Conservation (phyloP, 2,113 vertebrate genomes). For the Ursus arctos region DNA sequence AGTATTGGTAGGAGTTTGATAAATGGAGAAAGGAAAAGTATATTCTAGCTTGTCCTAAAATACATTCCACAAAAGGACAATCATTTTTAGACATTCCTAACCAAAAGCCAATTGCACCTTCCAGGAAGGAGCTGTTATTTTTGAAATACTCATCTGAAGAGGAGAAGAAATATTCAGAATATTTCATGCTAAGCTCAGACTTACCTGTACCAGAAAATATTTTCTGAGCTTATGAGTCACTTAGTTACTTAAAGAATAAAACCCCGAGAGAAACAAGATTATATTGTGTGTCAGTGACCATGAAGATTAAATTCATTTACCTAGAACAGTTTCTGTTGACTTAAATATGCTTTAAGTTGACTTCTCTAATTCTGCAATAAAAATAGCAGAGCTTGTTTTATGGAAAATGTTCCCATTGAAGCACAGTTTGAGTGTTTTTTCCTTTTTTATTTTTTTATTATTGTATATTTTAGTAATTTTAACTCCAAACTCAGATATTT, state of each 20-base stretch:
- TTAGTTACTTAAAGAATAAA: conserved; percentile 79
- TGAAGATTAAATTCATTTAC: conserved; percentile 78
- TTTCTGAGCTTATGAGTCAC: conserved; percentile 82
- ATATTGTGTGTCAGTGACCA: conserved; percentile 77
- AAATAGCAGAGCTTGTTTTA: conserved; percentile 47
- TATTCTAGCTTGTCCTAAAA: conserved; percentile 66
- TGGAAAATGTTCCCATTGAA: conserved; percentile 60
- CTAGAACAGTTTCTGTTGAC: conserved; percentile 82
- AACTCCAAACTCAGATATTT: conserved; percentile 44
- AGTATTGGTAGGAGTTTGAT: conserved; percentile 43
- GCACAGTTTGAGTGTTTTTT: neutral
- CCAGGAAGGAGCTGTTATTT: conserved; percentile 80
- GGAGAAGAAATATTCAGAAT: conserved; percentile 83
- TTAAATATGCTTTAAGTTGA: conserved; percentile 72
- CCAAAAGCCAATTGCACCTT: conserved; percentile 73
- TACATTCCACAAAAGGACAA: conserved; percentile 76
- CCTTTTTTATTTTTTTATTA: conserved; percentile 20
- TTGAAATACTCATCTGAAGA: conserved; percentile 80
- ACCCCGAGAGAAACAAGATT: conserved; percentile 77
- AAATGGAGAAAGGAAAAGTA: conserved; percentile 64
- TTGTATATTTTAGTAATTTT: conserved; percentile 42
- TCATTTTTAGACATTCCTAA: conserved; percentile 76
- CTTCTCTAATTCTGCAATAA: conserved; percentile 65
- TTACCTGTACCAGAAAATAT: conserved; percentile 83
- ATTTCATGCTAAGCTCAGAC: conserved; percentile 81